A percentile compares a stretch with the other conserved stretches of the same genome.
phyloP scores from a whole-genome alignment of 1,140 invertebrate genomes.

The Coptotermes formosanus region DNA sequence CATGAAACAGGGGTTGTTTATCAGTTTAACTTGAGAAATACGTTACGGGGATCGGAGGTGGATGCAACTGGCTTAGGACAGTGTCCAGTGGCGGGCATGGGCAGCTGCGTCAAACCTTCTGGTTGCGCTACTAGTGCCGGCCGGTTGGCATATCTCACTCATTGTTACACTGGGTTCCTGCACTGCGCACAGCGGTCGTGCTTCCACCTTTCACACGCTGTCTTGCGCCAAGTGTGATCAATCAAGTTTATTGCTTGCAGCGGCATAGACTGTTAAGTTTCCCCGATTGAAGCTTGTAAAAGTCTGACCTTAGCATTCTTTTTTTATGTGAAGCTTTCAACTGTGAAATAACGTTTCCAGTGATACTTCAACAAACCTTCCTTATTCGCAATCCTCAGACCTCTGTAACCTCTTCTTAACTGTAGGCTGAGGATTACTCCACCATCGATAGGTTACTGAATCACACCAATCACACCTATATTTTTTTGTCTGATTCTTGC shows the following conservation, averaged over 20 bases:
- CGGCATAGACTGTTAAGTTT: neutral
- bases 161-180: neutral
- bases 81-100: too few species aligned
- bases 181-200: neutral
- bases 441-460: too few species aligned
- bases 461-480: too few species aligned
- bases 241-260: neutral
- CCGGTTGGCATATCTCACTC: too few species aligned
- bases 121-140: too few species aligned
- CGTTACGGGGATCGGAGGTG: too few species aligned
- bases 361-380: neutral
- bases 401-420: neutral
- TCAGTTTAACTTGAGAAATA: too few species aligned
- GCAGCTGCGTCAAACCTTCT: too few species aligned
- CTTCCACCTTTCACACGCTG: neutral
- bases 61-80: too few species aligned
- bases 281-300: neutral
- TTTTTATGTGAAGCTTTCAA: neutral
- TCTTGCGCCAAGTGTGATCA: neutral
- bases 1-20: too few species aligned
- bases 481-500: too few species aligned
- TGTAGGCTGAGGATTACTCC: too few species aligned
- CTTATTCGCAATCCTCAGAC: neutral
- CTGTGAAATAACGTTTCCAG: neutral
- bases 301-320: neutral